phyloP scores from a whole-genome alignment of 2,113 vertebrate genomes.

The Tympanuchus pallidicinctus region DNA sequence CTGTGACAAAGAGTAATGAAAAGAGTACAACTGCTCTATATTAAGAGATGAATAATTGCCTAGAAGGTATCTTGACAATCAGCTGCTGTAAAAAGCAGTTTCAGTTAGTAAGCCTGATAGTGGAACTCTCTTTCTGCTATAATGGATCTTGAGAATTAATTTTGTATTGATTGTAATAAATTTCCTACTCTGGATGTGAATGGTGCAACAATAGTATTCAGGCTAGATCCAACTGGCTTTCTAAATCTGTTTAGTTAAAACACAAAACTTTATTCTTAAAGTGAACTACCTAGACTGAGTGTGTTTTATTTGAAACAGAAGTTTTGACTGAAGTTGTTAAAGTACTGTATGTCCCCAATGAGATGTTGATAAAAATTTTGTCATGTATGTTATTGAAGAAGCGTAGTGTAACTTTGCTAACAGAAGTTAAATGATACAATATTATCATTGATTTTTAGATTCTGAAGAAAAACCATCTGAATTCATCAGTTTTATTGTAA shows the following conservation, averaged over 20 bases:
- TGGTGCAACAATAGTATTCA: background rate
- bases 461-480: background rate
- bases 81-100: background rate
- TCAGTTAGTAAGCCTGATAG: background rate
- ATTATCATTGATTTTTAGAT: background rate
- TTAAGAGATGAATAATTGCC: background rate
- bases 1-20: background rate
- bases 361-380: background rate
- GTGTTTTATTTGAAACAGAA: background rate
- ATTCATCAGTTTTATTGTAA: background rate
- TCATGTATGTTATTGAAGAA: background rate
- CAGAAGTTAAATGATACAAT: background rate
- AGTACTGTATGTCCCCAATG: background rate
- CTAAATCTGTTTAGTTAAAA: background rate
- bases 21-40: background rate
- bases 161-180: background rate
- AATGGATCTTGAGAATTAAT: background rate
- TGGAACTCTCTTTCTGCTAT: background rate
- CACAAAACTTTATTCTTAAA: background rate
- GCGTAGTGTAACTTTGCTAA: background rate
- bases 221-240: background rate
- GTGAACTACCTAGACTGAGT: background rate
- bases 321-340: background rate
- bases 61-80: background rate
- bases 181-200: background rate